Conservation (phyloP, 2,797 vertebrate genomes). For the Threskiornis aethiopicus region DNA sequence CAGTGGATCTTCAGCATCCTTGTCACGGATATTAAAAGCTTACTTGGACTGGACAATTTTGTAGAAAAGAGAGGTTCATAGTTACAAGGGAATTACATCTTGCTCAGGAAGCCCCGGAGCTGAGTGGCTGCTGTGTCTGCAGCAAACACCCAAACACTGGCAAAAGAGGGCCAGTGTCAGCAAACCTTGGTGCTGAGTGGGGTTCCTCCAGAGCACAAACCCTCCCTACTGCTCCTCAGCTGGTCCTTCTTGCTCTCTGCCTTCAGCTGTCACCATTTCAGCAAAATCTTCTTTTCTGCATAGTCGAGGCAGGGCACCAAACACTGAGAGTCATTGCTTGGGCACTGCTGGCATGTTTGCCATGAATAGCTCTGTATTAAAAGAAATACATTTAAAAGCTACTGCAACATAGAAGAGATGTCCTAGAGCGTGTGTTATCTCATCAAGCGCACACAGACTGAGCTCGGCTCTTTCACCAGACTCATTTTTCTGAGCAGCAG, state of each 20-base stretch:
- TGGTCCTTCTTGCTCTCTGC: neutral
- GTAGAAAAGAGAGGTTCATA: neutral
- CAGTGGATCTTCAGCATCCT: neutral
- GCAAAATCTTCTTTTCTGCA: neutral
- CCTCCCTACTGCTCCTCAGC: neutral
- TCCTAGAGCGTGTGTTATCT: neutral
- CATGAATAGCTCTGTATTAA: neutral
- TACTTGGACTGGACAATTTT: neutral
- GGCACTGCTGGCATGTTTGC: neutral
- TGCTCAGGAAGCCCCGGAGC: neutral
- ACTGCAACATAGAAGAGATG: neutral
- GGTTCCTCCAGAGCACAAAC: neutral
- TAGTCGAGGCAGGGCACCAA: neutral
- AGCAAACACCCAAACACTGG: neutral
- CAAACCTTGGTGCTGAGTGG: fast-evolving
- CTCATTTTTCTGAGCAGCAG: neutral
- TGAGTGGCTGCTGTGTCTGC: fast-evolving
- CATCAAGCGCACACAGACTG: neutral
- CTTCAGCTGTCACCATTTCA: neutral
- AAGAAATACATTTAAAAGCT: neutral
- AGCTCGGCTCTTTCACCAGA: neutral
- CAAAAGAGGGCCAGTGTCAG: neutral
- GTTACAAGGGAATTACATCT: neutral
- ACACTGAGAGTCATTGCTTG: neutral
- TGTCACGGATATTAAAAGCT: neutral